These are phyloP conservation scores for Synanceia verrucosa DNA, from an alignment of 2,797 vertebrate genomes.

Conservation along the genomic window DNA sequence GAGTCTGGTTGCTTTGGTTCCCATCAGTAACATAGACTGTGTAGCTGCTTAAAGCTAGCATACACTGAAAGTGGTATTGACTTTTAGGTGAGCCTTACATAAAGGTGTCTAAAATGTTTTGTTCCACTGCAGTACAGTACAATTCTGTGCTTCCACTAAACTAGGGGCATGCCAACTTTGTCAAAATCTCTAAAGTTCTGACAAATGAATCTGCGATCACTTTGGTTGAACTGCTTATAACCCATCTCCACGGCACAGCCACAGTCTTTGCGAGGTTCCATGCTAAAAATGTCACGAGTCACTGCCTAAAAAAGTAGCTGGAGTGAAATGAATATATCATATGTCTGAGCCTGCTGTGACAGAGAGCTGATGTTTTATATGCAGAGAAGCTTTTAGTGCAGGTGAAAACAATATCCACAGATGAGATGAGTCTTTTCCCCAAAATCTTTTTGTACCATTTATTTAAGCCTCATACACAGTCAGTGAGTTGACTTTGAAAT, in stretches of 20 bases:
- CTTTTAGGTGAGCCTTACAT: too few relatives aligned
- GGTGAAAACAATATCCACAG: not conserved
- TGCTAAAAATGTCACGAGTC: not conserved
- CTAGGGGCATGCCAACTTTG: too few relatives aligned
- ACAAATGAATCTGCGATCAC: not conserved
- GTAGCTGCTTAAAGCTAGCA: too few relatives aligned
- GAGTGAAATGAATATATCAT: not conserved
- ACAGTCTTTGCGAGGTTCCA: not conserved
- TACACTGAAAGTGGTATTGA: too few relatives aligned
- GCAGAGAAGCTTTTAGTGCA: constrained; percentile 17
- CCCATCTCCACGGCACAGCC: not conserved
- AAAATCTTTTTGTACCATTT: not conserved
- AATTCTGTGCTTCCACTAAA: too few relatives aligned
- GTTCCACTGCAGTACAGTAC: too few relatives aligned
- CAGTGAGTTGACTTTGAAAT: not conserved
- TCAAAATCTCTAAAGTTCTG: not conserved
- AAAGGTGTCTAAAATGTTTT: too few relatives aligned
- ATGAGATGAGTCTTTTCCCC: not conserved
- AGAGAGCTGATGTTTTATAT: not conserved
- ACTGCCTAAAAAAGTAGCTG: not conserved
- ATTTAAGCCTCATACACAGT: not conserved
- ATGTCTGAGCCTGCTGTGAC: not conserved
- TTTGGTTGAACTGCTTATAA: not conserved
- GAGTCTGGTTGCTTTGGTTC: too few relatives aligned
- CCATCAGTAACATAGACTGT: too few relatives aligned